Evolutionary conservation across 1,140 invertebrate species (phyloP).

Genomic region (Teleogryllus occipitalis): DNA sequence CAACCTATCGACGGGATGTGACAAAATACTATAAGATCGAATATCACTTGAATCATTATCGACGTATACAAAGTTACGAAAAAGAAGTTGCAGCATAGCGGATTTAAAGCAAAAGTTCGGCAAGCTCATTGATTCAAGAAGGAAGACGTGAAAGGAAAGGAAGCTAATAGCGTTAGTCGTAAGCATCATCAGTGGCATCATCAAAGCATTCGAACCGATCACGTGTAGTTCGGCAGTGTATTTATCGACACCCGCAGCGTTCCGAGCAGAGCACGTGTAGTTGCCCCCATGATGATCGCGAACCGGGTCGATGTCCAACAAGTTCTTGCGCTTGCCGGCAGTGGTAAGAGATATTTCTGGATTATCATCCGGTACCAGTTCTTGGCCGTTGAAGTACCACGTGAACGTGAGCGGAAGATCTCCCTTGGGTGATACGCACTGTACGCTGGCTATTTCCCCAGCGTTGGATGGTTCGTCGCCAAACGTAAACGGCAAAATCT

Average conservation of each 20-base stretch:
- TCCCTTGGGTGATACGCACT: slow-evolving; percentile 34
- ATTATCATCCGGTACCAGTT: slow-evolving; percentile 21
- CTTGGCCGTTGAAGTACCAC: slow-evolving; percentile 33
- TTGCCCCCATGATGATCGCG: slow-evolving; percentile 28
- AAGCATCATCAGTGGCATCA: slow-evolving; percentile 26
- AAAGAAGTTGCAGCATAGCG: too few relatives aligned
- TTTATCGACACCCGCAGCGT: slow-evolving; percentile 61
- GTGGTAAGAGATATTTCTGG: slow-evolving; percentile 30
- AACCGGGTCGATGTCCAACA: slow-evolving; percentile 36
- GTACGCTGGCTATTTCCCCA: slow-evolving; percentile 39
- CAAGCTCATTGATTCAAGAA: too few relatives aligned
- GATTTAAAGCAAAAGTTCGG: too few relatives aligned
- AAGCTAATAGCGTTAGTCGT: too few relatives aligned
- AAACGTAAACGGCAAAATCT: slow-evolving; percentile 23
- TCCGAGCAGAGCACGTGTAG: slow-evolving; percentile 35
- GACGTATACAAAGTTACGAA: too few relatives aligned
- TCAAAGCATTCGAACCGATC: slow-evolving; percentile 49
- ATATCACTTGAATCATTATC: too few relatives aligned
- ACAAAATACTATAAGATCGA: too few relatives aligned
- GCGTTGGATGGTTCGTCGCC: slow-evolving; percentile 22
- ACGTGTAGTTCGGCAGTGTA: slow-evolving; percentile 58
- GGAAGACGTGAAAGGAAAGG: too few relatives aligned
- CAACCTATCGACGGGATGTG: too few relatives aligned
- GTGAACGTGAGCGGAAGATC: slow-evolving; percentile 33
- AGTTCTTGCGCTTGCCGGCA: slow-evolving; percentile 36